Base-by-base conservation (phyloP, 2,888 invertebrate genomes). In the Scelioninae gen. 2 region DNA sequence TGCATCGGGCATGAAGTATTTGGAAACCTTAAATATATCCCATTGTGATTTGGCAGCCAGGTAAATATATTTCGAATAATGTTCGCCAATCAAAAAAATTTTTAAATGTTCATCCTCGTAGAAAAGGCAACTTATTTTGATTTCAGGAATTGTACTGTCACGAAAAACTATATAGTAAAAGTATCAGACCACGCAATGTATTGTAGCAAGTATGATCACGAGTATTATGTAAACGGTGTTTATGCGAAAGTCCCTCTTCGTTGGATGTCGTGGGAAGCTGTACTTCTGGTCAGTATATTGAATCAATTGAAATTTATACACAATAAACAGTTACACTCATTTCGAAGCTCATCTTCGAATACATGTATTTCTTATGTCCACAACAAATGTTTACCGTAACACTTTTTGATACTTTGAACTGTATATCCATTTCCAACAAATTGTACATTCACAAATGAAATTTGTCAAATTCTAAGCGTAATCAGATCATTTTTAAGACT, bases 251-350 rank as follows among this genome's bases (percentile, higher is more conserved):
- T 96, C 71, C 96, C 96, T 0, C 91, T 97, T 63, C 90, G 97
- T 67, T 96, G 96, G 96, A 96, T 96, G 96, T 92, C 96, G 1
- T 96, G 96, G 95, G 96, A 96, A 84, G 93, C 93, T 78, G 88
- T 96, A 22, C 88, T 96, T 46, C 87, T 94, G 89, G 94, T 94
- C 86, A 88, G 88, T 85, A 57, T n/a, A n/a, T n/a, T n/a, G n/a
- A n/a, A n/a, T n/a, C n/a, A n/a, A n/a, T n/a, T n/a, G n/a, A n/a
- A n/a, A n/a, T n/a, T n/a, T n/a, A n/a, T n/a, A n/a, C n/a, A n/a
- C n/a, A n/a, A n/a, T n/a, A n/a, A n/a, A n/a, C n/a, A n/a, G n/a
- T n/a, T n/a, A n/a, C n/a, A n/a, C n/a, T n/a, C n/a, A n/a, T n/a
- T n/a, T n/a, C n/a, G n/a, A n/a, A n/a, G n/a, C n/a, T n/a, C n/a